Evolutionary conservation across 2,888 invertebrate genomes (phyloP), one percentile per base, ranked within the genome.

Genomic region (Platerodrilus igneus): DNA sequence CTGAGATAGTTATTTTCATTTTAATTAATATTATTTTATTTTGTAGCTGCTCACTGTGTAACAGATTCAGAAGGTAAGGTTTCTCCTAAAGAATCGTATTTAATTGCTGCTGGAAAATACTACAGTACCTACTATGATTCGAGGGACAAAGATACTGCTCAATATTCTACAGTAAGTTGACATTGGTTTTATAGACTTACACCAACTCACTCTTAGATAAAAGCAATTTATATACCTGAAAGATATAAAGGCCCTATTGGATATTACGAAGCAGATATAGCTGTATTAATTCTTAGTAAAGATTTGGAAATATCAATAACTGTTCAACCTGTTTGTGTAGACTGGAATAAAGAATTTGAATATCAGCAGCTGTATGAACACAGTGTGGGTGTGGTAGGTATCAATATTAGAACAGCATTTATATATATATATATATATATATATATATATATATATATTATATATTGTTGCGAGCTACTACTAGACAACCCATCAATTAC

Each of bases 291-390:
- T n/a, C 40, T 66, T 11, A 47, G 50, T 22, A 46, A 48, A 9
- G 29, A 41, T 6, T 57, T 69, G 17, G 41, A 36, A 7, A 56
- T 63, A 22, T 56, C 61, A 2, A 43, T 48, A 19, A 52, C 59
- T 7, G 61, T 68, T 5, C 61, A 60, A 37, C 65, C 67, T n/a
- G 59, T 68, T 7, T 69, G 69, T 45, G 47, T 62, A 3, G 56
- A 60, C 11, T 57, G 56, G 54, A 30, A 47, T 30, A 40, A 36
- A n/a, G n/a, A 11, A 3, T 50, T 25, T 15, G 45, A 37, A 18
- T 36, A 48, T 4, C n/a, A 42, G 9, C 27, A 48, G 39, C 19
- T 47, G 3, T 14, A 16, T 10, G 27, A 17, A 6, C 20, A 37
- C 22, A 38, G 39, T 9, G 18, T 16, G 13, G 60, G 60, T 22